Percentiles rank a stretch among this genome's conserved stretches.
Evolutionary conservation across 2,797 vertebrate genomes (phyloP).

Genomic region (Microctenopoma lineatum): DNA sequence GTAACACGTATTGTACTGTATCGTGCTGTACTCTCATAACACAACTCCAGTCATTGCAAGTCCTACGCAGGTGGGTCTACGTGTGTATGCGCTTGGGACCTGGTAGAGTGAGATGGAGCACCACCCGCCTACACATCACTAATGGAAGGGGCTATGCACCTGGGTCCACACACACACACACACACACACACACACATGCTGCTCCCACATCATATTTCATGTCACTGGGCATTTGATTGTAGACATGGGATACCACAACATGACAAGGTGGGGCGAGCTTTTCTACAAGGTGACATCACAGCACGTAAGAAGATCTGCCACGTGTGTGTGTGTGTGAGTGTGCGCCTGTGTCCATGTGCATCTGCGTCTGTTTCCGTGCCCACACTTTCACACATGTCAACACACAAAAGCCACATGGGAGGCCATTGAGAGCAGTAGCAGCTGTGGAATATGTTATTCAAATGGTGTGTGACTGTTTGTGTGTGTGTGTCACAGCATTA

Average conservation of each 20-base stretch:
- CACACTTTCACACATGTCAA: conserved; percentile 81
- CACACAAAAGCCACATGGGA: conserved; percentile 82
- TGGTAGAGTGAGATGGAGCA: conserved; percentile 66
- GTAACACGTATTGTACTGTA: not conserved
- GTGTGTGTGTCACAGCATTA: conserved; percentile 27
- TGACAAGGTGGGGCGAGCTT: conserved; percentile 75
- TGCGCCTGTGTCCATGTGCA: conserved; percentile 49
- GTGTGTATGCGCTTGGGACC: conserved; percentile 56
- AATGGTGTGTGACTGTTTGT: conserved; percentile 76
- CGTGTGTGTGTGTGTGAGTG: conserved; percentile 41
- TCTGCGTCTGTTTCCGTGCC: conserved; percentile 69
- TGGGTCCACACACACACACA: conserved; percentile 67
- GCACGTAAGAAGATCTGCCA: conserved; percentile 54
- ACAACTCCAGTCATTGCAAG: conserved; percentile 37
- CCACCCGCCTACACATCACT: conserved; percentile 72
- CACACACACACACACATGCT: conserved; percentile 34
- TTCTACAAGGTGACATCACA: conserved; percentile 75
- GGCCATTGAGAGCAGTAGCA: conserved; percentile 78
- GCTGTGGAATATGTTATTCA: conserved; percentile 85
- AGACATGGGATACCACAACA: conserved; percentile 72
- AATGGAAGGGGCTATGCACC: conserved; percentile 75
- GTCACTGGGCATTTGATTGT: conserved; percentile 72
- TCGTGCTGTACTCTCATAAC: conserved; percentile 36
- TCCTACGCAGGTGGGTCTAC: conserved; percentile 61
- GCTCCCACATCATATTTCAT: conserved; percentile 71